phyloP scores from a whole-genome alignment of 2,113 vertebrate species.

The Siphamia tubifer region DNA sequence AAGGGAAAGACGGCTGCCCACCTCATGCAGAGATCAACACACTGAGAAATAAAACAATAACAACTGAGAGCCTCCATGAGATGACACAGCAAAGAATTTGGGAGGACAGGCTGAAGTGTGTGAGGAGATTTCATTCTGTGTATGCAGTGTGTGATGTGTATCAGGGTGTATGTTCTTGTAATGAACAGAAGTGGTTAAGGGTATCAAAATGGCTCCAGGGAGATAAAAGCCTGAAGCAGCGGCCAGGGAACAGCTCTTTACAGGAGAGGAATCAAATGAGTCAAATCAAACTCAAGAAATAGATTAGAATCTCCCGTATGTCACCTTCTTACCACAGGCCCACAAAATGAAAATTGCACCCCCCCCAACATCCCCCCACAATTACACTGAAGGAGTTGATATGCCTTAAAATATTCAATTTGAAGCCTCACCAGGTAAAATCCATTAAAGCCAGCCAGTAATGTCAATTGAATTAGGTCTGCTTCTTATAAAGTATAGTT shows the following conservation, averaged over 20 bases:
- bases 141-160: neutral
- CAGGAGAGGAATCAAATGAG: conserved; percentile 27
- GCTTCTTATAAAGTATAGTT: conserved; percentile 40
- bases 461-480: conserved; percentile 70
- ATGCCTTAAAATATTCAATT: conserved; percentile 68
- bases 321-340: conserved; percentile 39
- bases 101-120: conserved; percentile 11
- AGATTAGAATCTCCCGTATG: conserved; percentile 44
- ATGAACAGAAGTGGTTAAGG: conserved; percentile 1
- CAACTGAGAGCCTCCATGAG: conserved; percentile 43
- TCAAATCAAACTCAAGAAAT: conserved; percentile 35
- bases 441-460: conserved; percentile 66
- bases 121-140: neutral
- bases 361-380: conserved; percentile 36
- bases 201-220: conserved; percentile 47
- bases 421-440: conserved; percentile 69
- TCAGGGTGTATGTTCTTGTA: neutral
- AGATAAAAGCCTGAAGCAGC: conserved; percentile 37
- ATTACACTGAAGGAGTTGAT: conserved; percentile 63
- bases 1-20: conserved; percentile 39
- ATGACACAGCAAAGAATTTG: conserved; percentile 48
- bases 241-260: conserved; percentile 11
- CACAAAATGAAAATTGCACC: conserved; percentile 51
- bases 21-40: conserved; percentile 48
- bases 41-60: conserved; percentile 60